phyloP scores from a whole-genome alignment of 2,888 invertebrate genomes.

The Amiota mariae region DNA sequence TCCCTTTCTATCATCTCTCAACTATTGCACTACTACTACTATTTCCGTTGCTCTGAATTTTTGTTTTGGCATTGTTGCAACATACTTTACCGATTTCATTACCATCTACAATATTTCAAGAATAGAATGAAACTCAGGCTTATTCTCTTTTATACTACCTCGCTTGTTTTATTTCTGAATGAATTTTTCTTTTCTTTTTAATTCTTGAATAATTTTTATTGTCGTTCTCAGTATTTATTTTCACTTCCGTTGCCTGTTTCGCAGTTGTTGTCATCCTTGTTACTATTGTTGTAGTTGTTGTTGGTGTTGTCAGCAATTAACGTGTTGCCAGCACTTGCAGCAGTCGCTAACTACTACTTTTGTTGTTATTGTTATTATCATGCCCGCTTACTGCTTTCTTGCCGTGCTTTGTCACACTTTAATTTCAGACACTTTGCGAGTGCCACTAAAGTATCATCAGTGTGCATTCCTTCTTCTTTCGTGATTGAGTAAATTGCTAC shows the following conservation, averaged over 20 bases:
- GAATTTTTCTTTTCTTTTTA: background rate
- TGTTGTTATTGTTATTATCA: slow-evolving; percentile 29
- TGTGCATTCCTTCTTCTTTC: too few species aligned
- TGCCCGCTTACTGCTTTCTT: slow-evolving; percentile 40
- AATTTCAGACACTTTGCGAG: background rate
- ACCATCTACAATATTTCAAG: background rate
- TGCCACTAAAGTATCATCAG: too few species aligned
- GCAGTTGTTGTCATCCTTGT: slow-evolving; percentile 36
- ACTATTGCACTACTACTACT: too few species aligned
- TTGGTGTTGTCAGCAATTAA: slow-evolving; percentile 47
- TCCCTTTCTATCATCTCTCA: too few species aligned
- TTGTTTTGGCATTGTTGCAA: too few species aligned
- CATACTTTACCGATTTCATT: too few species aligned
- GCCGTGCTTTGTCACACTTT: slow-evolving; percentile 60
- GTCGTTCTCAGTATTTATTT: slow-evolving; percentile 33
- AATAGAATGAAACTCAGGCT: background rate
- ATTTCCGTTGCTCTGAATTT: too few species aligned
- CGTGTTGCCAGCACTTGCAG: slow-evolving; percentile 53
- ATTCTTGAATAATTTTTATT: slow-evolving; percentile 1
- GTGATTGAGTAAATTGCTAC: slow-evolving; percentile 56
- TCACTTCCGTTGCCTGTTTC: slow-evolving; percentile 23
- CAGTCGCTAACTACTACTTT: slow-evolving; percentile 30
- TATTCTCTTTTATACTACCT: background rate
- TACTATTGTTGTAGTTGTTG: slow-evolving; percentile 12
- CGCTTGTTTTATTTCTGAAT: background rate